phyloP scores from a whole-genome alignment of 2,113 vertebrate species.

The Pituophis catenifer region DNA sequence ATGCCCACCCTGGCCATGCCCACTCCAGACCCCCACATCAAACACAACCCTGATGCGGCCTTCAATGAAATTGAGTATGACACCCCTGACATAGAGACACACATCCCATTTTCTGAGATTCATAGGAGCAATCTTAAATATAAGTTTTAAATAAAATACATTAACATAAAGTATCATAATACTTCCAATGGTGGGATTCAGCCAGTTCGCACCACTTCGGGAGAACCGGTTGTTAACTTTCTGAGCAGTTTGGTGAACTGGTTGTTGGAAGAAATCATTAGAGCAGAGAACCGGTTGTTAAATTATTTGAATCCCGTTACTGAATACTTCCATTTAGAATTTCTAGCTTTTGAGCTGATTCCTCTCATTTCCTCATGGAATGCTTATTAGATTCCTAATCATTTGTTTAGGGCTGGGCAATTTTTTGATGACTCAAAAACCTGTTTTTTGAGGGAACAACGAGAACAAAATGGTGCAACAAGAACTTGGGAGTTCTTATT shows the following conservation, averaged over 20 bases:
- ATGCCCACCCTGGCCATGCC: too few relatives aligned
- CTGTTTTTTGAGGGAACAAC: background rate
- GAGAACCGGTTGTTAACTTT: too few relatives aligned
- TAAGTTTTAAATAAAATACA: background rate
- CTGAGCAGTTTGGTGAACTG: too few relatives aligned
- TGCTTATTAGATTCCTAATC: background rate
- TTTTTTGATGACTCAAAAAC: background rate
- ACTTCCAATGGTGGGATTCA: background rate
- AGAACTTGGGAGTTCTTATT: background rate
- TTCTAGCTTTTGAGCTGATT: background rate
- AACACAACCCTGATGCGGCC: too few relatives aligned
- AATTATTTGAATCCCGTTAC: too few relatives aligned
- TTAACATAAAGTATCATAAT: background rate
- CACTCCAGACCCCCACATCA: too few relatives aligned
- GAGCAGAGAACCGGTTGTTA: too few relatives aligned
- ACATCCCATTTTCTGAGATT: background rate
- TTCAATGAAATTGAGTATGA: too few relatives aligned
- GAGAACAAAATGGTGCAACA: background rate
- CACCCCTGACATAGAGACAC: background rate
- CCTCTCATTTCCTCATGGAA: background rate
- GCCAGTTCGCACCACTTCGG: too few relatives aligned
- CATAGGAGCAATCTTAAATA: background rate
- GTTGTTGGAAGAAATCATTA: too few relatives aligned
- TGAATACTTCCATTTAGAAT: background rate
- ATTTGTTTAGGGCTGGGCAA: background rate